phyloP scores from a whole-genome alignment of 1,140 invertebrate genomes.

The Homarus americanus region DNA sequence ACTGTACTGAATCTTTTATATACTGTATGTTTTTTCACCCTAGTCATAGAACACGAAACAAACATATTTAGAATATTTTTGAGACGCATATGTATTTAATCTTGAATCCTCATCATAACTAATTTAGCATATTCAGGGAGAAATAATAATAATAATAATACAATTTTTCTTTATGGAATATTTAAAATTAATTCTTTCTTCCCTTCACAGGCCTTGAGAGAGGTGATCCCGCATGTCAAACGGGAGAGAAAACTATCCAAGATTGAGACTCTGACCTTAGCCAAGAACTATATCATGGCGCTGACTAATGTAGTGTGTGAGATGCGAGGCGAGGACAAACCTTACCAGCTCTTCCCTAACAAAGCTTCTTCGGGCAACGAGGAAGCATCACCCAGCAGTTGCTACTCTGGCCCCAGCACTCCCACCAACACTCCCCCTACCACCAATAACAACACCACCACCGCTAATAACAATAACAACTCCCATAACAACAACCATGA shows the following conservation, averaged over 20 bases:
- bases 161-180: too few relatives aligned
- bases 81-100: too few relatives aligned
- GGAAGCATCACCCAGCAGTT: conserved; percentile 24
- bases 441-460: neutral
- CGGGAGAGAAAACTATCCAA: conserved; percentile 91
- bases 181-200: too few relatives aligned
- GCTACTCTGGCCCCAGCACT: neutral
- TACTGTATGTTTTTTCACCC: too few relatives aligned
- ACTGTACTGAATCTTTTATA: too few relatives aligned
- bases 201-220: conserved; percentile 85
- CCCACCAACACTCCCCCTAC: conserved; percentile 11
- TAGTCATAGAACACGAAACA: too few relatives aligned
- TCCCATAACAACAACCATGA: neutral
- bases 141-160: too few relatives aligned
- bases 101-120: too few relatives aligned
- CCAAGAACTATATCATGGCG: conserved; percentile 94
- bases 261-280: conserved; percentile 92
- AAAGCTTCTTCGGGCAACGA: neutral
- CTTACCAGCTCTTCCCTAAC: conserved; percentile 79
- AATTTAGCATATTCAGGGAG: too few relatives aligned
- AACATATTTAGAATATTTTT: too few relatives aligned
- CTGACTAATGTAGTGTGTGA: conserved; percentile 91
- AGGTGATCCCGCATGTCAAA: conserved; percentile 92
- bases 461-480: neutral
- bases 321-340: conserved; percentile 84